phyloP scores from a whole-genome alignment of 2,888 invertebrate genomes.

The Limenitis camilla region DNA sequence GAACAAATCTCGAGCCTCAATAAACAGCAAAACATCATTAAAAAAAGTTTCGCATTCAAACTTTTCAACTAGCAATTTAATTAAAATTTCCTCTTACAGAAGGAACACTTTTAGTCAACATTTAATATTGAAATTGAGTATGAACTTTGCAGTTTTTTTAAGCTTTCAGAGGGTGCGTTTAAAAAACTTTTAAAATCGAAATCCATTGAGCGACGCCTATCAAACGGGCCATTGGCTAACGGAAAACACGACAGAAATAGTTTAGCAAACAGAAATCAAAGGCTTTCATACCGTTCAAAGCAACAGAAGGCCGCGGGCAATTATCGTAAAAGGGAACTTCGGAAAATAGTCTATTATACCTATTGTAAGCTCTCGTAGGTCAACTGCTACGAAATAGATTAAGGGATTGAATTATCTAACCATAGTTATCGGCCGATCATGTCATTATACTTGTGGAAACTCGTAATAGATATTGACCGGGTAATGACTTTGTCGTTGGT shows the following conservation, averaged over 20 bases:
- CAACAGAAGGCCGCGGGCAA: slow-evolving; percentile 37
- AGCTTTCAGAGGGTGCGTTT: slow-evolving; percentile 1
- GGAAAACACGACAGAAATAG: slow-evolving; percentile 28
- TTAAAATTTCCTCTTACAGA: neutral
- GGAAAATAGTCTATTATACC: slow-evolving; percentile 37
- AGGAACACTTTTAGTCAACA: neutral
- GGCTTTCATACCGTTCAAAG: slow-evolving; percentile 26
- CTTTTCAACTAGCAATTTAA: neutral
- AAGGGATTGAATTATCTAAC: slow-evolving; percentile 28
- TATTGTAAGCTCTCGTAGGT: slow-evolving; percentile 35
- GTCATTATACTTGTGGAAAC: slow-evolving; percentile 14
- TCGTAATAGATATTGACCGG: slow-evolving; percentile 13
- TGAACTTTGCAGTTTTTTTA: slow-evolving; percentile 2
- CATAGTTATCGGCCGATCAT: slow-evolving; percentile 8
- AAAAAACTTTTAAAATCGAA: slow-evolving; percentile 7
- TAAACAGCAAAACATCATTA: too few relatives aligned
- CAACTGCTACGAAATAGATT: slow-evolving; percentile 31
- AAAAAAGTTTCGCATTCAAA: too few relatives aligned
- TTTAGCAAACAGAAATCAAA: slow-evolving; percentile 27
- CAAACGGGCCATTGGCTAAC: slow-evolving; percentile 11
- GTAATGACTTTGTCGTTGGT: slow-evolving; percentile 13
- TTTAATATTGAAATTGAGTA: neutral
- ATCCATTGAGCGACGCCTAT: slow-evolving; percentile 4
- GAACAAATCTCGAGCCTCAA: too few relatives aligned
- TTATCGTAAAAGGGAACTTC: slow-evolving; percentile 48